Base-by-base conservation (phyloP, 2,888 invertebrate species). In the Capitulum mitella region DNA sequence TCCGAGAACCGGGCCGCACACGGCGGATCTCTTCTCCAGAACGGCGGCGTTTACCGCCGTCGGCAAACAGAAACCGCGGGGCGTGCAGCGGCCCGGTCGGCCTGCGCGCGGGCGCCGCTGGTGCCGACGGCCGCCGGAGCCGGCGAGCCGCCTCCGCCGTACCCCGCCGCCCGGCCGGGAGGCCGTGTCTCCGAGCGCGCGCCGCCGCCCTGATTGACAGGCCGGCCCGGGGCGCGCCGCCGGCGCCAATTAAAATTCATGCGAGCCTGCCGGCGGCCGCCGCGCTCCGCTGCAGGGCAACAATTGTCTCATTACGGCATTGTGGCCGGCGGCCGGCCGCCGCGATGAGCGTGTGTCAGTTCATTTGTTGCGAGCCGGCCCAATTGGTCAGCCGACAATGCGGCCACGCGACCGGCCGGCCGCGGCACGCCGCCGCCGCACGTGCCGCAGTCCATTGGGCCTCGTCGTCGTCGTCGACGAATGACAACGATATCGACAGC, bases 371-470 rank as follows among this genome's bases (percentile, higher is more conserved):
- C 70, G 19, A 37, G 70, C 32, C 37, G 37, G 22, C 32, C 70
- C 70, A 70, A 70, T 70, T 70, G 70, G 70, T 70, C 70, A 70
- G 70, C 70, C 8, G 37, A 70, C 70, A 70, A 70, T 70, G 37
- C 70, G 37, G 37, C 26, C 70, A 70, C 70, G 70, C 26, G 70
- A 37, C 70, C 29, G 37, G 29, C 22, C 70, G 22, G 70, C 22
- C 34, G 70, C 34, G 22, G 70, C 70, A 70, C 37, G 70, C 70
- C 3, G 70, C 34, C 70, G 22, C 26, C 34, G 22, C 70, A 70
- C 70, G 70, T 70, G 70, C 70, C 22, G 1, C 22, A 70, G 70
- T 70, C 70, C 70, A 70, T 70, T 70, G 70, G 70, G 70, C 37
- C 34, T 37, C 70, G 70, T 37, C 70, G 70, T 8, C 70, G 70